Base-by-base conservation (phyloP, 2,797 vertebrate genomes). In the Amblyraja radiata region DNA sequence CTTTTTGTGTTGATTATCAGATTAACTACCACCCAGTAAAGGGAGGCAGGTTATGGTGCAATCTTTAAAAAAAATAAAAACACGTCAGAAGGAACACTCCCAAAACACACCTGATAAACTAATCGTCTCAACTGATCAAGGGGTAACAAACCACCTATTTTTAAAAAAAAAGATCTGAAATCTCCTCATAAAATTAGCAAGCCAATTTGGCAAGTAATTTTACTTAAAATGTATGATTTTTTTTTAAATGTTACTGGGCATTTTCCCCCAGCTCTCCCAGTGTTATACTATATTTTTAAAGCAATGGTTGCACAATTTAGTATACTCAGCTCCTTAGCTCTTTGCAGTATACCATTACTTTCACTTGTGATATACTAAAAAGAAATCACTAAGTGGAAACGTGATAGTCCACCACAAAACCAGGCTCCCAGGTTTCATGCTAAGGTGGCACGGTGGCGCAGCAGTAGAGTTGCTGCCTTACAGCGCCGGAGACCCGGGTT, bases 31-130 rank as follows among this genome's bases (percentile, higher is more conserved):
- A 97, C 97, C 97, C 97, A 95, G 94, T 96, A 97, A 96, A 95
- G 96, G 98, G 98, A 96, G 98, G 96, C 97, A 98, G 97, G 97
- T 96, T 96, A 98, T 98, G 98, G 98, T 96, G 96, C 96, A 98
- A 95, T 92, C 71, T 98, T 96, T 96, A 96, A 95, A 96, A 96
- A 80, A 78, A 96, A 97, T 95, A 95, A 96, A 96, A 92, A 92
- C 71, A 92, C 90, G 71, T 97, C 97, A 97, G 96, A 96, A 96
- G 97, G 97, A 97, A 97, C 95, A 96, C 96, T 96, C 71, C 95
- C 96, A 97, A 96, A 96, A 94, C 95, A 96, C 96, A 95, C 95
- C 96, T 77, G 88, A 73, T 95, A 95, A 94, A 79, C 90, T 92
- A 74, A 76, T 39, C 39, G 23, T 74, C 13, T 68, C 84, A 88